Conservation (phyloP, 2,113 vertebrate species). For the Pteronura brasiliensis region DNA sequence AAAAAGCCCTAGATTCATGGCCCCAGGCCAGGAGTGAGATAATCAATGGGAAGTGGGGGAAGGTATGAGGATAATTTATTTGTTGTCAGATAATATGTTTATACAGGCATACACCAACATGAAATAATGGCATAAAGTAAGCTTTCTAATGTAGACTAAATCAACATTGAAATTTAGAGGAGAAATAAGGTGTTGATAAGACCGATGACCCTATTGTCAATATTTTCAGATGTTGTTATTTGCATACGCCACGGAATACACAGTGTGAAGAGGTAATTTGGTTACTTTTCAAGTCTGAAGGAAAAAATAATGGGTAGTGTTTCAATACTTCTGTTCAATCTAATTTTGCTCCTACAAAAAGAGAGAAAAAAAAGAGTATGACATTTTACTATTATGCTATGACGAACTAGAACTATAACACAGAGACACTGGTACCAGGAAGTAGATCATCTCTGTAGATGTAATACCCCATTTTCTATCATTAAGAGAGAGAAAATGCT, state of each 20-base stretch:
- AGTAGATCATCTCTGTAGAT: background rate
- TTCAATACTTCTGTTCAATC: background rate
- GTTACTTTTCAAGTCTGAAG: background rate
- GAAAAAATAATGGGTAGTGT: background rate
- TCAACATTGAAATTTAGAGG: background rate
- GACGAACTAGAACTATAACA: background rate
- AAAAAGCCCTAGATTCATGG: slow-evolving; percentile 21
- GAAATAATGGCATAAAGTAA: background rate
- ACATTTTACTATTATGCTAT: background rate
- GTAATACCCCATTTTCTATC: background rate
- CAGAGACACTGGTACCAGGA: fast-evolving
- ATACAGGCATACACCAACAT: background rate
- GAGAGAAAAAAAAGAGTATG: background rate
- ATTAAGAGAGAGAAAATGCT: background rate
- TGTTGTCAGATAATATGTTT: slow-evolving; percentile 12
- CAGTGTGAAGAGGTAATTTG: background rate
- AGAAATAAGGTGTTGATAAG: background rate
- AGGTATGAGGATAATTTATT: slow-evolving; percentile 21
- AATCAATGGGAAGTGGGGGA: slow-evolving; percentile 36
- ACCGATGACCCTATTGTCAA: background rate
- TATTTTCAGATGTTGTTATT: background rate
- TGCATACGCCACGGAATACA: background rate
- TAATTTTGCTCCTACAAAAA: background rate
- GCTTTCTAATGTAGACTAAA: background rate
- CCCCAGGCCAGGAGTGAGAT: background rate